phyloP scores from a whole-genome alignment of 2,113 vertebrate genomes.

The Tragulus kanchil region DNA sequence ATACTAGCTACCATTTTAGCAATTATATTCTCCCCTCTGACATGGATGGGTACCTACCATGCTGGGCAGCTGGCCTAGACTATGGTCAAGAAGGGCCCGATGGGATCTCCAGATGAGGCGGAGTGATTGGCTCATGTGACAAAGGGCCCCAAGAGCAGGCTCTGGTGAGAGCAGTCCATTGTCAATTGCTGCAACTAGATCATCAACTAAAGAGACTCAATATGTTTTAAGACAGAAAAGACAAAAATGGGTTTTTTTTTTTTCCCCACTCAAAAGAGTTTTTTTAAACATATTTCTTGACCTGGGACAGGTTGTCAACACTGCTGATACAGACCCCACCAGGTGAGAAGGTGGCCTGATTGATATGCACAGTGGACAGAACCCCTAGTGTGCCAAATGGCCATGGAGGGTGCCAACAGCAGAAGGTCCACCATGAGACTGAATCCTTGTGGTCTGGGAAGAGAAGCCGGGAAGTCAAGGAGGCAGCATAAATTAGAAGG shows the following conservation, averaged over 20 bases:
- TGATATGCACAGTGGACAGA: background rate
- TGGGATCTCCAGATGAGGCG: rapidly evolving
- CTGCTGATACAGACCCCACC: no score
- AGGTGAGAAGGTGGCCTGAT: background rate
- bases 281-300: background rate
- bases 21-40: background rate
- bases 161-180: background rate
- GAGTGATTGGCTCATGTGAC: background rate
- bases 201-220: background rate
- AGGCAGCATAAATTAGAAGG: background rate
- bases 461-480: background rate
- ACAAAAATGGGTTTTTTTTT: no score
- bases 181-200: background rate
- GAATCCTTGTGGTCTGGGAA: background rate
- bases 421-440: background rate
- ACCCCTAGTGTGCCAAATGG: background rate
- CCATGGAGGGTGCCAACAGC: background rate
- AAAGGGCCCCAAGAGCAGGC: background rate
- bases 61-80: background rate
- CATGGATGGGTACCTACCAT: background rate
- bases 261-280: background rate
- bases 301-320: background rate
- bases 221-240: background rate
- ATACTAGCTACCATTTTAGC: background rate
- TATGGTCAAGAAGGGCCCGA: background rate